These are phyloP conservation scores for Gadopsis marmoratus DNA, from an alignment of 2,797 vertebrate species.

Conservation along the genomic window DNA sequence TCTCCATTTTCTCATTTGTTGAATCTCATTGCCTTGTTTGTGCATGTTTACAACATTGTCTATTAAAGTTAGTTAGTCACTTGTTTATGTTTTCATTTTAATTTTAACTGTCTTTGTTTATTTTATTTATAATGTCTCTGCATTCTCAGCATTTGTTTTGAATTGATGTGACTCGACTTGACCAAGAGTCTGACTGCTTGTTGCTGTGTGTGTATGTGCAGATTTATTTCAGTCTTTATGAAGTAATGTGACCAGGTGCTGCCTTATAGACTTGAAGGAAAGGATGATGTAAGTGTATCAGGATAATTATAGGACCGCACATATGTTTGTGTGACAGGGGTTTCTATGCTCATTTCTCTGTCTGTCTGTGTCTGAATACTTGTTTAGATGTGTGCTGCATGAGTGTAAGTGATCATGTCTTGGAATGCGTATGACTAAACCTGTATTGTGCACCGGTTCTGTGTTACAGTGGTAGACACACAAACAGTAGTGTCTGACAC, in stretches of 20 bases:
- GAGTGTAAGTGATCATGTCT: slow-evolving; percentile 52
- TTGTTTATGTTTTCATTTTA: neutral
- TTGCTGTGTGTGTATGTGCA: neutral
- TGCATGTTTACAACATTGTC: neutral
- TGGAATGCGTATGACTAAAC: slow-evolving; percentile 75
- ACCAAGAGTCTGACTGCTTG: neutral
- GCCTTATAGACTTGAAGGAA: slow-evolving; percentile 41
- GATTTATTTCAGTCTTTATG: slow-evolving; percentile 46
- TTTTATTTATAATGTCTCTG: neutral
- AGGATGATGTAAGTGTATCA: slow-evolving; percentile 56
- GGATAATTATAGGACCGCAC: slow-evolving; percentile 59
- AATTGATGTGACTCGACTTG: neutral
- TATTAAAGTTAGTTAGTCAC: neutral
- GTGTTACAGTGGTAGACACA: slow-evolving; percentile 31
- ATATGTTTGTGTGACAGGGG: slow-evolving; percentile 7
- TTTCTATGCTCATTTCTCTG: slow-evolving; percentile 5
- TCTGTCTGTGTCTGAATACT: slow-evolving; percentile 53
- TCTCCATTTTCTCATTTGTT: neutral
- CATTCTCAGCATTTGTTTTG: neutral
- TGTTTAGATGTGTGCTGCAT: slow-evolving; percentile 48
- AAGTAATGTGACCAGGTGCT: slow-evolving; percentile 61
- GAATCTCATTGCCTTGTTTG: neutral
- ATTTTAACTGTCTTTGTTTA: neutral
- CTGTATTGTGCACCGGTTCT: neutral
- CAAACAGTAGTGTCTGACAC: slow-evolving; percentile 42